Evolutionary conservation across 1,140 invertebrate species (phyloP), one percentile per base, ranked within the genome.

Genomic region (Musca vetustissima): DNA sequence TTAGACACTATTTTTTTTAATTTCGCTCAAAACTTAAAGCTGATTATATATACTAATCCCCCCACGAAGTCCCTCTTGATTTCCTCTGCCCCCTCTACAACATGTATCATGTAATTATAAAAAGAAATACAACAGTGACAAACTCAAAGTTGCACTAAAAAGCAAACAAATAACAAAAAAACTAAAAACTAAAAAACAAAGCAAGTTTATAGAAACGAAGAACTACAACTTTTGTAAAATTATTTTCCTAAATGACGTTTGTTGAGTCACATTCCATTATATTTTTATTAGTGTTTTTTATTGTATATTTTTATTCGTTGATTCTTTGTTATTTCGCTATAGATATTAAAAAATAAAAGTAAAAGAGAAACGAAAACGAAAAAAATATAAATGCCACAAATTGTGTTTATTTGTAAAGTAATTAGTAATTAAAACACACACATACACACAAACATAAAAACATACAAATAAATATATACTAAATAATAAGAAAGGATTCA

Each of bases 361-460:
- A 21, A 64, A 25, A 49, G 9, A 49, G 8, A 52, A 48, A 66
- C n/a, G 17, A 66, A 32, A 25, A 66, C 36, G 11, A 43, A 61
- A 4, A 32, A 52, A 52, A n/a, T n/a, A n/a, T 14, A 43, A 64
- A 36, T 43, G 64, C 64, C 64, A 66, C 47, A 66, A 66, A 66
- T 52, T 61, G 57, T 61, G 57, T 61, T 61, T 52, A 66, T 52
- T 66, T 66, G 43, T 66, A 49, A 66, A 43, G 19, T 50, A 52
- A 66, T 22, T 24, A 25, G 22, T 13, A 49, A 21, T 48, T 24
- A 65, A 65, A 48, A 65, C 4, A 1, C 4, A 43, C 4, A 43
- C 36, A 43, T 11, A 43, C 4, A 43, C 36, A 43, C 36, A 11
- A 4, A 43, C 36, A 43, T 43, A 43, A 4, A 43, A 1, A 43